These are phyloP conservation scores for Peromyscus nudipes DNA, from an alignment of 2,797 vertebrate species.

Conservation along the genomic window DNA sequence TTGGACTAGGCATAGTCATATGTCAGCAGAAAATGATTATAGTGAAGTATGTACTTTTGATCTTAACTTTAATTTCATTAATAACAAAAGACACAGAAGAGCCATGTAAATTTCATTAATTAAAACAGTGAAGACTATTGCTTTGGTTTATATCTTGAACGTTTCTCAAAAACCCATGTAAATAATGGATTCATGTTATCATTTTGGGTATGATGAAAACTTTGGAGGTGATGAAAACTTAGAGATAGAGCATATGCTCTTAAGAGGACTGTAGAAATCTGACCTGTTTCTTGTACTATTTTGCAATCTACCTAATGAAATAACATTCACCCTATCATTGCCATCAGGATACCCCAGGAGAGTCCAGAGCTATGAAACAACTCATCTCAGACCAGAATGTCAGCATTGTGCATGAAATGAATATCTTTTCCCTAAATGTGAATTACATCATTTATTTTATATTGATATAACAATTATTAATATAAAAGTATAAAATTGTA, in stretches of 20 bases:
- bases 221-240: too few relatives aligned
- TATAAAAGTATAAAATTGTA: background rate
- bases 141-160: background rate
- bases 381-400: background rate
- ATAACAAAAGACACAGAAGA: background rate
- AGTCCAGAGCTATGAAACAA: background rate
- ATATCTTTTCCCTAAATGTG: background rate
- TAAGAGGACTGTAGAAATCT: background rate
- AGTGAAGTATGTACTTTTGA: conserved; percentile 47
- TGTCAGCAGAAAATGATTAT: background rate
- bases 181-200: background rate
- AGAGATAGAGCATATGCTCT: fast-evolving
- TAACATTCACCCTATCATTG: fast-evolving
- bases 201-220: fast-evolving
- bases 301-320: background rate
- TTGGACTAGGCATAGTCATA: background rate
- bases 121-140: background rate
- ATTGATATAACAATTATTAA: background rate
- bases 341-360: too few relatives aligned
- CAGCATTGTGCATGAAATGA: background rate
- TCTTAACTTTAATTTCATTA: conserved; percentile 18
- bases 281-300: fast-evolving
- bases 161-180: background rate
- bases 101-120: background rate
- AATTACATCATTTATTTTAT: background rate